These are phyloP conservation scores for Pangasianodon hypophthalmus DNA, from an alignment of 2,113 vertebrate genomes.

Conservation along the genomic window DNA sequence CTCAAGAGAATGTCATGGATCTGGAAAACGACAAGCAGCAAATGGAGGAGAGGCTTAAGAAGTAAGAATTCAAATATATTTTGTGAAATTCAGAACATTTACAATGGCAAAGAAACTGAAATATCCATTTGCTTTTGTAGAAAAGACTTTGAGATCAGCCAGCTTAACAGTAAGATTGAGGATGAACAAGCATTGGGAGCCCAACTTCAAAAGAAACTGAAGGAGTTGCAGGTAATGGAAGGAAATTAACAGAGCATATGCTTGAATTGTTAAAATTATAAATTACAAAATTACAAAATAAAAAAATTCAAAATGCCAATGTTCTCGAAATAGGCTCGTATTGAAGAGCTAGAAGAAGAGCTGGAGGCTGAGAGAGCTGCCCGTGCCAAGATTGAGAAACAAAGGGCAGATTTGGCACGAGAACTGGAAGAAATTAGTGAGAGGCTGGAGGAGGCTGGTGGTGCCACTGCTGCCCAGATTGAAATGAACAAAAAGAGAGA, in stretches of 20 bases:
- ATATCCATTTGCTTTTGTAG: slow-evolving; percentile 58
- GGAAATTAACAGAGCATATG: not conserved
- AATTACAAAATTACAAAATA: not conserved
- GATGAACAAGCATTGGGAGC: slow-evolving; percentile 80
- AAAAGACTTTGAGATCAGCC: slow-evolving; percentile 84
- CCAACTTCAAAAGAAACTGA: slow-evolving; percentile 88
- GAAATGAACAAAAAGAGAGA: slow-evolving; percentile 88
- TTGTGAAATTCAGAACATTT: not conserved
- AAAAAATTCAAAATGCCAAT: not conserved
- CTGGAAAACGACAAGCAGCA: slow-evolving; percentile 78
- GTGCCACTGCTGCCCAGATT: slow-evolving; percentile 80
- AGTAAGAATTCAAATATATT: slow-evolving; percentile 57
- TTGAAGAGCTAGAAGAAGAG: slow-evolving; percentile 85
- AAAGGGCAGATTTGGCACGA: slow-evolving; percentile 80
- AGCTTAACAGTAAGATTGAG: slow-evolving; percentile 81
- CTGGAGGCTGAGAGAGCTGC: slow-evolving; percentile 78
- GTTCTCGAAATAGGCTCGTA: slow-evolving; percentile 70
- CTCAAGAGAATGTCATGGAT: slow-evolving; percentile 77
- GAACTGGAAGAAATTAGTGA: slow-evolving; percentile 92
- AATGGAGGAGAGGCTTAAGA: slow-evolving; percentile 76
- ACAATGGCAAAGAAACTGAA: not conserved
- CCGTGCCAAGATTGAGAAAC: slow-evolving; percentile 83
- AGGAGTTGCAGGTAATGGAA: slow-evolving; percentile 82
- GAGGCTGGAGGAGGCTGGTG: slow-evolving; percentile 85
- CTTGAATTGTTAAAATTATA: not conserved